Evolutionary conservation across 2,888 invertebrate genomes (phyloP).

Genomic region (Hypomecis atomaria): DNA sequence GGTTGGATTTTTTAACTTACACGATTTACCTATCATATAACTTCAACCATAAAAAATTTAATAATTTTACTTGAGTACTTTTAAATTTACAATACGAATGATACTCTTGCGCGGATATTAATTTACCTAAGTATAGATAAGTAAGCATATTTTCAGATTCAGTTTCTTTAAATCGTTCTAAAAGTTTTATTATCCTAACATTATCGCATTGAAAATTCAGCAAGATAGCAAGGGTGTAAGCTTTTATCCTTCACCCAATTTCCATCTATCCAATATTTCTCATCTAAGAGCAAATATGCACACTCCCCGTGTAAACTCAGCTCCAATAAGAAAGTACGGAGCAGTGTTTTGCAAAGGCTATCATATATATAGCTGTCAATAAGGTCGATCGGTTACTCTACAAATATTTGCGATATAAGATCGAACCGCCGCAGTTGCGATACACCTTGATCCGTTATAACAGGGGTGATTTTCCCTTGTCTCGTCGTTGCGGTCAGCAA

Average conservation of each 20-base stretch:
- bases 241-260: slow-evolving; percentile 20
- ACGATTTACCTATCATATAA: too few species aligned
- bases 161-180: too few species aligned
- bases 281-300: slow-evolving; percentile 28
- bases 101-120: too few species aligned
- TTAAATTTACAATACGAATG: too few species aligned
- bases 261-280: slow-evolving; percentile 26
- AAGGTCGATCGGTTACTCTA: slow-evolving; percentile 69
- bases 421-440: slow-evolving; percentile 42
- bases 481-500: slow-evolving; percentile 65
- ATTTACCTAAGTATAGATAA: too few species aligned
- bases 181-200: neutral
- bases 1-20: too few species aligned
- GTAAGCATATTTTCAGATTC: too few species aligned
- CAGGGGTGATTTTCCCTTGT: slow-evolving; percentile 41
- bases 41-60: too few species aligned
- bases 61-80: too few species aligned
- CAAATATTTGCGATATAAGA: slow-evolving; percentile 74
- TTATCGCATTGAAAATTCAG: neutral
- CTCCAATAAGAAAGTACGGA: slow-evolving; percentile 52
- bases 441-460: slow-evolving; percentile 33
- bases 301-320: slow-evolving; percentile 30
- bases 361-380: slow-evolving; percentile 67
- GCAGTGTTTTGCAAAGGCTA: slow-evolving; percentile 67
- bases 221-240: neutral